Percentiles rank a stretch among this genome's conserved stretches.
Evolutionary conservation across 2,888 invertebrate species (phyloP).

Genomic region (Brachypalpus laphriformis): DNA sequence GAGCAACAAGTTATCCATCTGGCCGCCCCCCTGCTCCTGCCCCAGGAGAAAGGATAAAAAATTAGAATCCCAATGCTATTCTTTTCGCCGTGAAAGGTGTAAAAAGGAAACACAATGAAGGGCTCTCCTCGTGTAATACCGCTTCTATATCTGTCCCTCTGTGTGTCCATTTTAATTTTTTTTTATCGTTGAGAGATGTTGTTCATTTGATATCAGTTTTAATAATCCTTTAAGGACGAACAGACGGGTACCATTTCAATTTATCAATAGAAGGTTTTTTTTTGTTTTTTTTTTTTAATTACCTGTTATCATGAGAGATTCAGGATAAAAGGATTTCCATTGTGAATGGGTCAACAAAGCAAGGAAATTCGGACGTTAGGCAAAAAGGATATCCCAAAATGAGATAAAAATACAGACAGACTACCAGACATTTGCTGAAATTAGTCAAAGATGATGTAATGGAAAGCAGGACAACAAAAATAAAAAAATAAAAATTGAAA

Average conservation of each 20-base stretch:
- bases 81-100: constrained; percentile 19
- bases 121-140: constrained; percentile 30
- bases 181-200: constrained; percentile 10
- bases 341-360: constrained; percentile 48
- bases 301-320: constrained; percentile 58
- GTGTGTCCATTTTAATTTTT: constrained; percentile 3
- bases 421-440: constrained; percentile 28
- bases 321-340: constrained; percentile 32
- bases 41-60: background rate
- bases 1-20: constrained; percentile 62
- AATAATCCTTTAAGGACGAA: constrained; percentile 48
- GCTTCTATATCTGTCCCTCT: constrained; percentile 24
- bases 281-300: constrained; percentile 27
- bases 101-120: constrained; percentile 36
- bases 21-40: too few relatives aligned
- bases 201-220: constrained; percentile 69
- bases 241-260: constrained; percentile 49
- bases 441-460: constrained; percentile 55
- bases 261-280: constrained; percentile 42
- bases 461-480: background rate
- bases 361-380: constrained; percentile 14
- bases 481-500: constrained; percentile 19
- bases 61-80: constrained; percentile 39
- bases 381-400: background rate
- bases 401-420: constrained; percentile 45